A percentile compares a stretch with the other conserved stretches of the same genome.
phyloP scores from a whole-genome alignment of 35 echinoderm and acorn worm species.

The Heliocidaris tuberculata region DNA sequence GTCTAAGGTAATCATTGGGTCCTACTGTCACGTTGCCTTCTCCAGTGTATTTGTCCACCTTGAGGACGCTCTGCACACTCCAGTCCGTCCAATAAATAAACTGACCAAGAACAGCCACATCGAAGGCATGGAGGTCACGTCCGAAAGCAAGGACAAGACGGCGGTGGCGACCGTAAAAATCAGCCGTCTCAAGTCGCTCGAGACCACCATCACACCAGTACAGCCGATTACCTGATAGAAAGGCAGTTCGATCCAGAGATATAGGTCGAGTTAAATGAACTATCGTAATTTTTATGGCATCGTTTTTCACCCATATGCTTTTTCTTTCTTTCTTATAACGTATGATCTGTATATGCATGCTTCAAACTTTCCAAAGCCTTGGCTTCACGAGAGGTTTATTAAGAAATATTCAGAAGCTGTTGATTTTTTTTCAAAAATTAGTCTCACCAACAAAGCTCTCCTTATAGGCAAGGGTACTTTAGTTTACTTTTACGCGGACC shows the following conservation, averaged over 20 bases:
- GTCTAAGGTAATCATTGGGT: constrained; percentile 30
- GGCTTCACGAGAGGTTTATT: too few relatives aligned
- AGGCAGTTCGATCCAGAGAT: neutral
- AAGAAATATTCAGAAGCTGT: too few relatives aligned
- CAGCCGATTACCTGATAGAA: constrained; percentile 48
- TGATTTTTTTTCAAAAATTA: too few relatives aligned
- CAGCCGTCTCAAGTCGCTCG: constrained; percentile 50
- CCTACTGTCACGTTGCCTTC: constrained; percentile 5
- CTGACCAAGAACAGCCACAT: constrained; percentile 35
- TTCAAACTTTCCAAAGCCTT: too few relatives aligned
- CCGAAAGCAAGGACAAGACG: constrained; percentile 35
- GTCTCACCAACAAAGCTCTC: too few relatives aligned
- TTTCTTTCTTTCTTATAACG: too few relatives aligned
- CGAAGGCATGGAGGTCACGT: constrained; percentile 41
- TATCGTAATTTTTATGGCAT: too few relatives aligned
- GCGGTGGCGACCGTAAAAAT: constrained; percentile 43
- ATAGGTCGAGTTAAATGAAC: too few relatives aligned
- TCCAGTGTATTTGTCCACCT: constrained; percentile 37
- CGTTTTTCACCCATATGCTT: too few relatives aligned
- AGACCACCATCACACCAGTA: constrained; percentile 65
- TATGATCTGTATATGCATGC: too few relatives aligned
- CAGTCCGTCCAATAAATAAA: constrained; percentile 72
- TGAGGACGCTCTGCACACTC: constrained; percentile 19
- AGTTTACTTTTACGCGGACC: too few relatives aligned
- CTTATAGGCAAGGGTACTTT: too few relatives aligned